Evolutionary conservation across 2,888 invertebrate species (phyloP).

Genomic region (Eupithecia inturbata): DNA sequence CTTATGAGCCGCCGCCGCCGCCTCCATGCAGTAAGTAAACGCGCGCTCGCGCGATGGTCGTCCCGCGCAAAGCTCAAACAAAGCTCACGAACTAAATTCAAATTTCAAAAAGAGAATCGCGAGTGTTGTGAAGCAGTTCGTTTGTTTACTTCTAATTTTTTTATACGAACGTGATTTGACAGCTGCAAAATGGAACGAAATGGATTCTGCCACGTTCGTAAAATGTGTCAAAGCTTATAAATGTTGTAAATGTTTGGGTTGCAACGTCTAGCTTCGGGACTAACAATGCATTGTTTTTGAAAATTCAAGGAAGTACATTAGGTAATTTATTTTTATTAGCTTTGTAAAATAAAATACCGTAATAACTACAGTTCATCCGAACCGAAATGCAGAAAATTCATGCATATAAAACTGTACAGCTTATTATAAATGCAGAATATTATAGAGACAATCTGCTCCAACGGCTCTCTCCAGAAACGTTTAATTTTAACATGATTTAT

Average conservation of each 20-base stretch:
- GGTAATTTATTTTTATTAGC: constrained; percentile 42
- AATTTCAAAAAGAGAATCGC: constrained; percentile 33
- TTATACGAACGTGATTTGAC: constrained; percentile 43
- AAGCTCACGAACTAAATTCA: constrained; percentile 33
- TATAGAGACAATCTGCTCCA: background rate
- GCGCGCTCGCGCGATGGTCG: constrained; percentile 72
- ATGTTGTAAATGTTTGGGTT: constrained; percentile 67
- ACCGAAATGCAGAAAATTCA: background rate
- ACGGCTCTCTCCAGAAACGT: background rate
- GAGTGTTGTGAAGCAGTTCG: constrained; percentile 58
- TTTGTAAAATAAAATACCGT: background rate
- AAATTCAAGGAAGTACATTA: constrained; percentile 52
- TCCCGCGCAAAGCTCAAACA: constrained; percentile 54
- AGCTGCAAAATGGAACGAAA: constrained; percentile 59
- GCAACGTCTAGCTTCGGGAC: constrained; percentile 56
- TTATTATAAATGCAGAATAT: background rate
- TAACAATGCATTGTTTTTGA: constrained; percentile 61
- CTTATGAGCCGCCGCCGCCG: constrained; percentile 29
- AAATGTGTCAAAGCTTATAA: constrained; percentile 74
- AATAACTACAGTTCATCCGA: background rate
- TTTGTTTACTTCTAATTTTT: background rate
- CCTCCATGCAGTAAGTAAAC: constrained; percentile 66
- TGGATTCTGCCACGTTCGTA: constrained; percentile 76
- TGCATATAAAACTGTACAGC: background rate
- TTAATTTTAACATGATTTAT: background rate